These are phyloP conservation scores for Dynastes grantii DNA, from an alignment of 2,888 invertebrate species.

Conservation along the genomic window DNA sequence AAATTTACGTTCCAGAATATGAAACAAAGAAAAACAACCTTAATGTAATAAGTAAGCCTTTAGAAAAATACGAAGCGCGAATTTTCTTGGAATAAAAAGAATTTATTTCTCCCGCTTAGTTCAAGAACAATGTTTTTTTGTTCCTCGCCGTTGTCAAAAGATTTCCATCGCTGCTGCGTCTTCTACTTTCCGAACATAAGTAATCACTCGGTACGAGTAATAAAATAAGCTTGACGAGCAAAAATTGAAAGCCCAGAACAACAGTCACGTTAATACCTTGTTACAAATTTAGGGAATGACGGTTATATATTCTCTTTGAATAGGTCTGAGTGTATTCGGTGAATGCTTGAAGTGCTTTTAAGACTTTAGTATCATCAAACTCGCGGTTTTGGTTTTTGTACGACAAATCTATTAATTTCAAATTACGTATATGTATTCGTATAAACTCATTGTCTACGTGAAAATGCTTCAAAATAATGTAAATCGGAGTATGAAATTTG, in stretches of 20 bases:
- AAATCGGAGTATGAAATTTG: too few relatives aligned
- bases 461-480: too few relatives aligned
- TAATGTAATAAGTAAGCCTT: constrained; percentile 1
- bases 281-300: background rate
- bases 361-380: too few relatives aligned
- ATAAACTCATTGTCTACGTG: too few relatives aligned
- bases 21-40: constrained; percentile 1
- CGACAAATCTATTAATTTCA: too few relatives aligned
- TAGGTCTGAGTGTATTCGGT: too few relatives aligned
- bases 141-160: constrained; percentile 11
- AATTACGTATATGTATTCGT: too few relatives aligned
- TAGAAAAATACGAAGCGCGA: constrained; percentile 3
- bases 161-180: constrained; percentile 9
- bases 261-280: background rate
- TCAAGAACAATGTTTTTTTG: constrained; percentile 11
- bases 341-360: too few relatives aligned
- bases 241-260: constrained; percentile 5
- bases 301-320: constrained; percentile 5
- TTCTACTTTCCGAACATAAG: background rate
- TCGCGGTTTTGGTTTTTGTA: too few relatives aligned
- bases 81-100: constrained; percentile 1
- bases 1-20: background rate
- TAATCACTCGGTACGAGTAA: constrained; percentile 7
- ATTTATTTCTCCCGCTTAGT: background rate
- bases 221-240: constrained; percentile 13